Evolutionary conservation across 2,113 vertebrate genomes (phyloP), one percentile per base, ranked within the genome.

Genomic region (Embiotoca jacksoni): DNA sequence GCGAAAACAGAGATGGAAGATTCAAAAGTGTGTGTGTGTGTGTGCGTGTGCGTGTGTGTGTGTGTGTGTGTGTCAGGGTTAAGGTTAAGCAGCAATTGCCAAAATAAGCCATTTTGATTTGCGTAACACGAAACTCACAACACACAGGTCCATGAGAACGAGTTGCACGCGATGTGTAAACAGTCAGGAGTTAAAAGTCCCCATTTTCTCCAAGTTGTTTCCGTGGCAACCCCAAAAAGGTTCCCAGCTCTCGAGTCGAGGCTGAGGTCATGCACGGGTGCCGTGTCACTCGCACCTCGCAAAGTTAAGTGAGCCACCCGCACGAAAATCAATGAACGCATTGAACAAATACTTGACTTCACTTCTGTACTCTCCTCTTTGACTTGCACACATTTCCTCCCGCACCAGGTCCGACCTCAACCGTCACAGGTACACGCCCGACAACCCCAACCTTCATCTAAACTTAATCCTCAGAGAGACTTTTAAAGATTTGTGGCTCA

Each of bases 1-100:
- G 57, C 7, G 33, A 87, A 87, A 89, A 90, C 83, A 89, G 80
- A 89, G 80, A 82, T 39, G 82, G 72, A 83, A 64, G 86, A 82
- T 46, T 66, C 65, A 52, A 36, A 81, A 76, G 53, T 58, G 61
- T 30, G 59, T 63, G 75, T 49, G 31, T 47, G 70, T 63, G 58
- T 49, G 53, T 32, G 9, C 30, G 66, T 31, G 37, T 41, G 57
- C 46, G 70, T 59, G 67, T 52, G 63, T 55, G 69, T 41, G 66
- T n/a, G 49, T 60, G 59, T 62, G 50, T 49, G 62, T 50, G 53
- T 35, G n/a, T 9, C 47, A n/a, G 50, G 32, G 41, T 58, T 52
- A 58, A 64, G 71, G 44, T 80, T 67, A 71, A 76, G 63, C 64
- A 75, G 72, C 74, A 55, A 64, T 70, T 76, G 77, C 69, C 80